These are phyloP conservation scores for Lithobates sylvaticus DNA, from an alignment of 2,797 vertebrate genomes.

Conservation along the genomic window DNA sequence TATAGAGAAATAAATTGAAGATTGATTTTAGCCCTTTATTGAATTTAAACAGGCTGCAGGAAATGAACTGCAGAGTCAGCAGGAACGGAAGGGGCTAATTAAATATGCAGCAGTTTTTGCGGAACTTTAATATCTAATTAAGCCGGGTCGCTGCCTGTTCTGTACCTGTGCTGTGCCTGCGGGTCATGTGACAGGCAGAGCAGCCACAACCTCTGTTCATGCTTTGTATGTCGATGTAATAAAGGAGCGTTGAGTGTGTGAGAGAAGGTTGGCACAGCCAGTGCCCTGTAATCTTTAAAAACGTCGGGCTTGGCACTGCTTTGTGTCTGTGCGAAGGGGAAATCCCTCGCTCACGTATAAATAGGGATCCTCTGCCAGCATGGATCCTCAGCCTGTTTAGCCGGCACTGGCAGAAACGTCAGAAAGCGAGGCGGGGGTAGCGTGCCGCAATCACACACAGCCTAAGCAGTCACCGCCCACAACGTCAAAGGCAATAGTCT, in stretches of 20 bases:
- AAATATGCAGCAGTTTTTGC: constrained; percentile 40
- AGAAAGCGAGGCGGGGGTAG: constrained; percentile 35
- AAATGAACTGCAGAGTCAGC: constrained; percentile 40
- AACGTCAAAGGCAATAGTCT: constrained; percentile 22
- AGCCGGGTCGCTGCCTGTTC: neutral
- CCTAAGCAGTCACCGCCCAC: constrained; percentile 9
- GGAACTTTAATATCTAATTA: constrained; percentile 20
- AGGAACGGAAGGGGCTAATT: constrained; percentile 30
- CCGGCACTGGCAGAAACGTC: constrained; percentile 24
- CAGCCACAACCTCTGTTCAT: constrained; percentile 1
- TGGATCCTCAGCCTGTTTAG: constrained; percentile 45
- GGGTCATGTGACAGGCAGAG: constrained; percentile 1
- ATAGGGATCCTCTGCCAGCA: constrained; percentile 52
- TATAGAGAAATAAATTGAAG: constrained; percentile 1
- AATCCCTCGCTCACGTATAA: constrained; percentile 56
- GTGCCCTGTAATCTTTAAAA: constrained; percentile 58
- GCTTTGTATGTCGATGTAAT: neutral
- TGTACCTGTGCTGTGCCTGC: neutral
- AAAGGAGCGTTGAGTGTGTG: constrained; percentile 16
- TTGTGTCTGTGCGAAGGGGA: constrained; percentile 56
- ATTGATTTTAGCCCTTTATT: neutral
- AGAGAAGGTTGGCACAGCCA: constrained; percentile 42
- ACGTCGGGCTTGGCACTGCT: constrained; percentile 42
- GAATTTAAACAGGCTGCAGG: constrained; percentile 17
- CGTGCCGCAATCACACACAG: constrained; percentile 7